Evolutionary conservation across 2,888 invertebrate species (phyloP).

Genomic region (Drosophila nr. medialis): DNA sequence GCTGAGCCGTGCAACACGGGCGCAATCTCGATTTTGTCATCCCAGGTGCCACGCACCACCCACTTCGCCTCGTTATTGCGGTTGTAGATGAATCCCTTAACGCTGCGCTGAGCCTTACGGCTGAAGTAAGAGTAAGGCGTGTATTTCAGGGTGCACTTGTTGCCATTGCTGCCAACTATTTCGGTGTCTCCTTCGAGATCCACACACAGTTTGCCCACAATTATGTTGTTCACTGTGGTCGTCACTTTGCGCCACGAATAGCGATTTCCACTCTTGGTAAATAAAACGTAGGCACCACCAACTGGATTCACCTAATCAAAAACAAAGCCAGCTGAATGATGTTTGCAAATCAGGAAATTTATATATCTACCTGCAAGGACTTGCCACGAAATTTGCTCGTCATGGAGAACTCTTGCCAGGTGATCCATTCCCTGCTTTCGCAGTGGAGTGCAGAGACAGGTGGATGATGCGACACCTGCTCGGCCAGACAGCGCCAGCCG

Average conservation of each 20-base stretch:
- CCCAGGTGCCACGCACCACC: constrained; percentile 96
- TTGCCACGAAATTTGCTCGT: constrained; percentile 99
- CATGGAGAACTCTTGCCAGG: constrained; percentile 99
- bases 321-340: neutral
- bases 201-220: constrained; percentile 99
- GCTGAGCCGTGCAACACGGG: constrained; percentile 90
- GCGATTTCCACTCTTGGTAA: constrained; percentile 90
- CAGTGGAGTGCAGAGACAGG: constrained; percentile 98
- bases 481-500: constrained; percentile 97
- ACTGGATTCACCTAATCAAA: constrained; percentile 86
- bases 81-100: constrained; percentile 92
- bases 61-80: constrained; percentile 90
- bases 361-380: constrained; percentile 91
- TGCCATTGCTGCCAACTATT: constrained; percentile 94
- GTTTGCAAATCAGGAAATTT: neutral
- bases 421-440: constrained; percentile 95
- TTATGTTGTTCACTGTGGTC: constrained; percentile 99
- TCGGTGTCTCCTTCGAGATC: constrained; percentile 99
- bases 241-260: constrained; percentile 99
- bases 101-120: constrained; percentile 96
- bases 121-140: constrained; percentile 99
- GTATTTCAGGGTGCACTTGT: constrained; percentile 98
- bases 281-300: constrained; percentile 90
- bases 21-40: constrained; percentile 96
- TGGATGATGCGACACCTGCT: constrained; percentile 99